phyloP scores from a whole-genome alignment of 2,888 invertebrate genomes.

The Caenorhabditis sulstoni region DNA sequence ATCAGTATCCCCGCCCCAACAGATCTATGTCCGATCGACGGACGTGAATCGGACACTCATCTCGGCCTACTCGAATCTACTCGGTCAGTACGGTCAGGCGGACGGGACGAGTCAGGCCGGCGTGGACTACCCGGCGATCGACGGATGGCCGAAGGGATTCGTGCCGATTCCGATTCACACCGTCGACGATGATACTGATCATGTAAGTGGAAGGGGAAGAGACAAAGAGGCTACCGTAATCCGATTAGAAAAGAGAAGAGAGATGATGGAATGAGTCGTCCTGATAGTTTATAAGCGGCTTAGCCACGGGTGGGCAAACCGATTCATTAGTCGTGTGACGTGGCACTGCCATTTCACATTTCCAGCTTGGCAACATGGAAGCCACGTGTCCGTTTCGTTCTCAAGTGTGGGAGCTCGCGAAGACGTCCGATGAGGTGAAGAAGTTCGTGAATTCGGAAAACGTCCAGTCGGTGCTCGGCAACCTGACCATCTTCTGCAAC shows the following conservation, averaged over 20 bases:
- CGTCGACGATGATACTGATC: slow-evolving; percentile 85
- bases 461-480: slow-evolving; percentile 52
- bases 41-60: slow-evolving; percentile 90
- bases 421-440: slow-evolving; percentile 56
- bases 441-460: slow-evolving; percentile 45
- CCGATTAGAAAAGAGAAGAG: slow-evolving; percentile 12
- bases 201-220: slow-evolving; percentile 72
- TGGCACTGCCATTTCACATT: slow-evolving; percentile 1
- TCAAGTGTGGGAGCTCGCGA: slow-evolving; percentile 64
- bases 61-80: slow-evolving; percentile 80
- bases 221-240: slow-evolving; percentile 28
- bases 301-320: slow-evolving; percentile 24
- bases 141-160: slow-evolving; percentile 76
- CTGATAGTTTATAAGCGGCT: slow-evolving; percentile 18
- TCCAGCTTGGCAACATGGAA: slow-evolving; percentile 66
- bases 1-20: too few relatives aligned
- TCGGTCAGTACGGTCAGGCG: slow-evolving; percentile 66
- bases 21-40: slow-evolving; percentile 87
- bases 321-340: not conserved
- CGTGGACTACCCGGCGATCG: slow-evolving; percentile 48
- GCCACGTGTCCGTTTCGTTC: slow-evolving; percentile 55
- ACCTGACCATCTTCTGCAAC: slow-evolving; percentile 44
- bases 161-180: slow-evolving; percentile 89
- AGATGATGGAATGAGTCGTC: too few relatives aligned
- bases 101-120: slow-evolving; percentile 69